phyloP scores from a whole-genome alignment of 2,797 vertebrate genomes.

The Chromis chromis region DNA sequence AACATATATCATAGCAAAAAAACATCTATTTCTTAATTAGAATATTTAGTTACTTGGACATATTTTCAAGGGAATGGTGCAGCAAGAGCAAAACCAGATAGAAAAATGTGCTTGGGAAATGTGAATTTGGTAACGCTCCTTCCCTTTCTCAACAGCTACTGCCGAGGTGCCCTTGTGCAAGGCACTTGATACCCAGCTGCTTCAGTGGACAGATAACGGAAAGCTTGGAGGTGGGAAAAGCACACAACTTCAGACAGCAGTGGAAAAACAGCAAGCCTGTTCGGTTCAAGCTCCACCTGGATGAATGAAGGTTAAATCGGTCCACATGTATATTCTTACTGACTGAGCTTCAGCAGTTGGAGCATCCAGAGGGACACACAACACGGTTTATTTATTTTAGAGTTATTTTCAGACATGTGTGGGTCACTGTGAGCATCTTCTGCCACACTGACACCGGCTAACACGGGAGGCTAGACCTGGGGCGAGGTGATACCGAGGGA shows the following conservation, averaged over 20 bases:
- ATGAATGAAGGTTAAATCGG: slow-evolving; percentile 27
- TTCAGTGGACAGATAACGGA: slow-evolving; percentile 17
- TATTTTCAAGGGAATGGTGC: slow-evolving; percentile 12
- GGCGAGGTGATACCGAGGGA: slow-evolving; percentile 33
- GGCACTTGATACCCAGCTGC: slow-evolving; percentile 60
- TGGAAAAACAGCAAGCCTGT: slow-evolving; percentile 20
- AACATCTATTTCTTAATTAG: too few species aligned
- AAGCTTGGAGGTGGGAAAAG: slow-evolving; percentile 16
- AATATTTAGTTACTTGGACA: slow-evolving; percentile 15
- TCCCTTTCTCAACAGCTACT: background rate
- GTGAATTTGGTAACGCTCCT: background rate
- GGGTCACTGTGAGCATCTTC: slow-evolving; percentile 57
- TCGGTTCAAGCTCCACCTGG: slow-evolving; percentile 10
- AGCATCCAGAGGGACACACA: slow-evolving; percentile 56
- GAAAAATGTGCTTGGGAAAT: slow-evolving; percentile 5
- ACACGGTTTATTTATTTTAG: slow-evolving; percentile 44
- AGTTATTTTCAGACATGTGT: slow-evolving; percentile 64
- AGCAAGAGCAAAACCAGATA: background rate
- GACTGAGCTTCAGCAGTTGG: slow-evolving; percentile 40
- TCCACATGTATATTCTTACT: slow-evolving; percentile 32
- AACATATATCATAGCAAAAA: slow-evolving; percentile 9
- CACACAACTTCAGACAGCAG: slow-evolving; percentile 9
- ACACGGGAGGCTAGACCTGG: slow-evolving; percentile 44
- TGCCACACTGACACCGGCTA: slow-evolving; percentile 52
- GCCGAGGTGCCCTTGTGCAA: slow-evolving; percentile 56